Evolutionary conservation across 2,888 invertebrate genomes (phyloP).

Genomic region (Cephus pulcher): DNA sequence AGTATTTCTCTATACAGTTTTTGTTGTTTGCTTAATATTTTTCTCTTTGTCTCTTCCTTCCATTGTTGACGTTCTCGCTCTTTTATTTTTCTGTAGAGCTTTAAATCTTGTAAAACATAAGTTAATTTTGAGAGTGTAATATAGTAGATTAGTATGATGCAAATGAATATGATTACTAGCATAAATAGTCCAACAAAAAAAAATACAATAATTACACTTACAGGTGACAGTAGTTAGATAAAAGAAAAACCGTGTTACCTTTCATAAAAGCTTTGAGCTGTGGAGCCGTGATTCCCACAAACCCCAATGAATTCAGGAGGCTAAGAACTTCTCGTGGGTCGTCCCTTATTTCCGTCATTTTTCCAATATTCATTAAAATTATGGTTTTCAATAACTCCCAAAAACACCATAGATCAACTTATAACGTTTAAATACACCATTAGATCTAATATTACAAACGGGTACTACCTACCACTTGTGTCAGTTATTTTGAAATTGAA

Average conservation of each 20-base stretch:
- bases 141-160: background rate
- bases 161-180: background rate
- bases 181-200: background rate
- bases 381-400: background rate
- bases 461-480: background rate
- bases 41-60: constrained; percentile 52
- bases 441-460: background rate
- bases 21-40: constrained; percentile 48
- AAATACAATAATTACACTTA: background rate
- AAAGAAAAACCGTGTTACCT: constrained; percentile 68
- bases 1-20: constrained; percentile 39
- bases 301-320: constrained; percentile 81
- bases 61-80: constrained; percentile 68
- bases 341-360: constrained; percentile 40
- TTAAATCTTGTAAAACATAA: constrained; percentile 70
- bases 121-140: constrained; percentile 7
- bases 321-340: constrained; percentile 80
- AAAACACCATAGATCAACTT: background rate
- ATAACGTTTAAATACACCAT: background rate
- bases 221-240: background rate
- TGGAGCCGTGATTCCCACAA: constrained; percentile 79
- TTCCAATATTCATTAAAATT: background rate
- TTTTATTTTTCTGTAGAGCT: constrained; percentile 70
- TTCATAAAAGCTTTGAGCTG: constrained; percentile 83
- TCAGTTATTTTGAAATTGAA: background rate